phyloP scores from a whole-genome alignment of 2,113 vertebrate species.

The Seriola aureovittata region DNA sequence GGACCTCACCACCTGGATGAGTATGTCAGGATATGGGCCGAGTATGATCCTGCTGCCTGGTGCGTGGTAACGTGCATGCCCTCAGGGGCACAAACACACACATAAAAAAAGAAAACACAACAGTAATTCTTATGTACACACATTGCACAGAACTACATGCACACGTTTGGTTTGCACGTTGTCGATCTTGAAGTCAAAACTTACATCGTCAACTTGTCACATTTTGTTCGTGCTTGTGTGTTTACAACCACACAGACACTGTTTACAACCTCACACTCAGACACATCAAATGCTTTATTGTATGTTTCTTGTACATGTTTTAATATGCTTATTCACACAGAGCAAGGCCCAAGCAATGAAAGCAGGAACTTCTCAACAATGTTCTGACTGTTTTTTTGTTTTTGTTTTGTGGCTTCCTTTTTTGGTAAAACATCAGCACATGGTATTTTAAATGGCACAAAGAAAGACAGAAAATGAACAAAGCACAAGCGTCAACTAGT shows the following conservation, averaged over 20 bases:
- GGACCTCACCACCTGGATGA: conserved; percentile 98
- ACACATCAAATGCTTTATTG: conserved; percentile 4
- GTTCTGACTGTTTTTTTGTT: not conserved
- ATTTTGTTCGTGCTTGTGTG: not conserved
- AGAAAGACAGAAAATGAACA: not conserved
- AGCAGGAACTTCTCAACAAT: conserved; percentile 12
- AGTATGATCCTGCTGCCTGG: conserved; percentile 99
- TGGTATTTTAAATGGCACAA: not conserved
- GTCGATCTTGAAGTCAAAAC: not conserved
- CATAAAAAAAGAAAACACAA: not conserved
- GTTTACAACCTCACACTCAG: not conserved
- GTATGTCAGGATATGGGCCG: conserved; percentile 99
- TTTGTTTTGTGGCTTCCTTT: not conserved
- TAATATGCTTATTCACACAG: conserved; percentile 45
- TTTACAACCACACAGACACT: not conserved
- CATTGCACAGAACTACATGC: not conserved
- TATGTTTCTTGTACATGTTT: conserved; percentile 32
- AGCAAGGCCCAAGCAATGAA: not conserved
- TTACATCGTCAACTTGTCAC: not conserved
- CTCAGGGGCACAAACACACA: conserved; percentile 30
- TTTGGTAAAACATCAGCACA: not conserved
- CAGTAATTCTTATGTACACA: not conserved
- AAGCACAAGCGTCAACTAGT: not conserved
- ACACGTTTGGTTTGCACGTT: not conserved
- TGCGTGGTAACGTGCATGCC: conserved; percentile 83